These are phyloP conservation scores for human DNA, from an alignment of 2,113 vertebrate species.

Conservation along the genomic window GRCh38 chr13:45738001-45738500, in stretches of 20 bases:
- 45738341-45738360: background rate
- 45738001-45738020: background rate
- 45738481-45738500: background rate
- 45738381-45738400: background rate
- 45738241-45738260: background rate
- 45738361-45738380: background rate
- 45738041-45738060: slow-evolving; percentile 17
- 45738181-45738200: background rate
- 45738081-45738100: background rate
- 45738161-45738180: background rate
- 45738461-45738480: background rate
- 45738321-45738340: background rate
- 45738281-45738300: background rate
- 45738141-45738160: background rate
- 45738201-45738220: background rate
- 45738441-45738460: background rate
- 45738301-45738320: slow-evolving; percentile 8
- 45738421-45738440: background rate
- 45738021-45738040: background rate
- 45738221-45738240: background rate
- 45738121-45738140: background rate
- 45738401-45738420: background rate
- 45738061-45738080: background rate
- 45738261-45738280: background rate
- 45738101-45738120: background rate